phyloP scores from a whole-genome alignment of 2,888 invertebrate species.

The Papilio gigon region DNA sequence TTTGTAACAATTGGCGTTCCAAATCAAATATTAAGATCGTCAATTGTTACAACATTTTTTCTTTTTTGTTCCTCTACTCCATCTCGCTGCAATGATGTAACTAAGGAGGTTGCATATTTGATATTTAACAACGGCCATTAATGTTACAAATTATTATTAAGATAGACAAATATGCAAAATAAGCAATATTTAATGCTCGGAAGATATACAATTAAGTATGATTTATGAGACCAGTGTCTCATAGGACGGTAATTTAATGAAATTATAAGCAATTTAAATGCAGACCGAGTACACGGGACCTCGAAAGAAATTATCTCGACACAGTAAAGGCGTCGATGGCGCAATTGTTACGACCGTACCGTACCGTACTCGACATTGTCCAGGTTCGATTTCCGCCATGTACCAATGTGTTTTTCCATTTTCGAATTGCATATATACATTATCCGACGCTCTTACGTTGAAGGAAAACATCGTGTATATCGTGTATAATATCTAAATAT shows the following conservation, averaged over 20 bases:
- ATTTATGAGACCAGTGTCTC: conserved; percentile 3
- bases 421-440: too few relatives aligned
- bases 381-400: too few relatives aligned
- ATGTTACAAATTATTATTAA: not conserved
- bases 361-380: too few relatives aligned
- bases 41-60: not conserved
- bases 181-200: not conserved
- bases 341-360: too few relatives aligned
- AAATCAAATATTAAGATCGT: not conserved
- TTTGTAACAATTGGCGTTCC: too few relatives aligned
- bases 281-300: conserved; percentile 1
- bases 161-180: not conserved
- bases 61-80: not conserved
- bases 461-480: too few relatives aligned
- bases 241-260: conserved; percentile 1
- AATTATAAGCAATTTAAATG: conserved; percentile 19
- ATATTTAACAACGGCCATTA: not conserved
- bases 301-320: conserved; percentile 11
- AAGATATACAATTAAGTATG: conserved; percentile 19
- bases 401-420: too few relatives aligned
- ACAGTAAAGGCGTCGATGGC: too few relatives aligned
- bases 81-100: too few relatives aligned
- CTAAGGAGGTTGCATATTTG: not conserved
- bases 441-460: too few relatives aligned
- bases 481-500: too few relatives aligned